phyloP scores from a whole-genome alignment of 2,113 vertebrate species.

The Hemibagrus wyckioides region DNA sequence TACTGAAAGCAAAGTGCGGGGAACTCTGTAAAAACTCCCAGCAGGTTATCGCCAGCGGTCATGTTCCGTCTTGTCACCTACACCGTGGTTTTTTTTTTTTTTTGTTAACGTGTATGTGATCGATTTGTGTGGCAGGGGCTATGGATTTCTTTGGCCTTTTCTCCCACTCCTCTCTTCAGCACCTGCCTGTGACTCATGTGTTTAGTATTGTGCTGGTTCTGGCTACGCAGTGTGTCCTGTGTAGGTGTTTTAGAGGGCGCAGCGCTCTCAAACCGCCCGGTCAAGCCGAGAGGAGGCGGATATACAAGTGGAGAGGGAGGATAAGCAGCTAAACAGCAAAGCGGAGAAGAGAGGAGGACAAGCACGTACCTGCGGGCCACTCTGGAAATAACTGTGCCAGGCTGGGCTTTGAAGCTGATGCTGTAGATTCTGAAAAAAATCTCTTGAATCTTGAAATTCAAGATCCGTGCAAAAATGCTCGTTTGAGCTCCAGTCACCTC shows the following conservation, averaged over 20 bases:
- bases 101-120: neutral
- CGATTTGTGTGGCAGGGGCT: conserved; percentile 16
- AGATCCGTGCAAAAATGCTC: neutral
- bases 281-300: conserved; percentile 23
- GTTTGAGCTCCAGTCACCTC: neutral
- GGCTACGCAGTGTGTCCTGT: conserved; percentile 13
- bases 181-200: conserved; percentile 25
- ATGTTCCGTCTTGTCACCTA: neutral
- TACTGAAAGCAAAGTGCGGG: neutral
- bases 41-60: neutral
- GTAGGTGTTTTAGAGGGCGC: conserved; percentile 40
- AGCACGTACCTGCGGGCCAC: conserved; percentile 37
- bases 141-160: conserved; percentile 6
- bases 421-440: neutral
- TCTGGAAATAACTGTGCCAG: conserved; percentile 2
- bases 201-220: conserved; percentile 18
- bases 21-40: neutral
- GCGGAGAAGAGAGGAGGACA: conserved; percentile 28
- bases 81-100: conserved; percentile 9
- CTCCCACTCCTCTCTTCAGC: conserved; percentile 7
- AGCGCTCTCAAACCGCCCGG: neutral
- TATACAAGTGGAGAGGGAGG: conserved; percentile 28
- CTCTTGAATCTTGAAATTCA: neutral
- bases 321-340: conserved; percentile 40
- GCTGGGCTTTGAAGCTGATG: conserved; percentile 11